phyloP scores from a whole-genome alignment of 2,888 invertebrate species.

The Trichopoda pennipes region DNA sequence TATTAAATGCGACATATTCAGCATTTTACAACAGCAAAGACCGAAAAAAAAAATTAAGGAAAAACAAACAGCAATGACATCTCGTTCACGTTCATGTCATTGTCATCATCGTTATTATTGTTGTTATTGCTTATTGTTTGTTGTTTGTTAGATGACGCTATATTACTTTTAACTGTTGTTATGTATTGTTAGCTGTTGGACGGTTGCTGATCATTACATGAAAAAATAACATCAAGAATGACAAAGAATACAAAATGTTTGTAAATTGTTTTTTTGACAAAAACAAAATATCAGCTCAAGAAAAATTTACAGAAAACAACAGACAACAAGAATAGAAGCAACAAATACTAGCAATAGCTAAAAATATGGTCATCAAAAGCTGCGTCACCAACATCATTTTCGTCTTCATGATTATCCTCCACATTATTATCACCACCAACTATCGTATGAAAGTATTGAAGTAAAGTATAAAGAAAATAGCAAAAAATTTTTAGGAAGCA shows the following conservation, averaged over 20 bases:
- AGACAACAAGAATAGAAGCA: constrained; percentile 34
- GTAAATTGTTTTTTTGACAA: constrained; percentile 46
- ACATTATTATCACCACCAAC: constrained; percentile 52
- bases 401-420: constrained; percentile 37
- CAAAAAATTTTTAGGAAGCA: constrained; percentile 56
- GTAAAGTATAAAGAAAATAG: constrained; percentile 52
- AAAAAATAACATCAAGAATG: constrained; percentile 66
- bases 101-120: constrained; percentile 67
- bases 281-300: constrained; percentile 50
- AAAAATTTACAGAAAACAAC: constrained; percentile 63
- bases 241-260: constrained; percentile 64
- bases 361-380: constrained; percentile 62
- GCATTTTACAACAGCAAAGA: constrained; percentile 10
- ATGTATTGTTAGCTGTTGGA: constrained; percentile 55
- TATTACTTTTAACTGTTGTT: constrained; percentile 35
- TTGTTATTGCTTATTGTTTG: constrained; percentile 54
- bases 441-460: constrained; percentile 57
- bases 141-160: constrained; percentile 51
- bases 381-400: constrained; percentile 59
- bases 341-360: constrained; percentile 14
- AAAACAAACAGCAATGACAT: constrained; percentile 68
- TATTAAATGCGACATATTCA: constrained; percentile 38
- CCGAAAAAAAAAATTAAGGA: constrained; percentile 34
- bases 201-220: constrained; percentile 70
- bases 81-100: constrained; percentile 70